phyloP scores from a whole-genome alignment of 37 sponge, comb jelly and placozoan species.

The Crambe crambe region DNA sequence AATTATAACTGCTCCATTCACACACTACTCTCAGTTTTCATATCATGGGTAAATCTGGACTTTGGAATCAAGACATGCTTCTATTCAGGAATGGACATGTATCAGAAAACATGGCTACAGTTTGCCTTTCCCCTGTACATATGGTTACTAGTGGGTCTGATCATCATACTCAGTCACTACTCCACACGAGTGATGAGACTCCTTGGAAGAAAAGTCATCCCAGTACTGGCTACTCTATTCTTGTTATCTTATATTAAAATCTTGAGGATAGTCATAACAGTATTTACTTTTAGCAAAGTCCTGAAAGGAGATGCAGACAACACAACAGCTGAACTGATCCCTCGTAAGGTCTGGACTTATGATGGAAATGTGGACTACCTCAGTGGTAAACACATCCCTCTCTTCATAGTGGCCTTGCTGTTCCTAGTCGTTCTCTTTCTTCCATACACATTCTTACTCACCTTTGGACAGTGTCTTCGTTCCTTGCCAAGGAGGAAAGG shows the following conservation, averaged over 20 bases:
- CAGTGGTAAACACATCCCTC: neutral
- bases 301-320: neutral
- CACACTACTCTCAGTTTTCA: constrained; percentile 8
- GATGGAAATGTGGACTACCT: constrained; percentile 24
- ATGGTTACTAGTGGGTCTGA: neutral
- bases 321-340: neutral
- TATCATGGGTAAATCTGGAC: constrained; percentile 39
- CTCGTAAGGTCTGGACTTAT: constrained; percentile 9
- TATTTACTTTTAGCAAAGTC: neutral
- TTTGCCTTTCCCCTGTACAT: constrained; percentile 26
- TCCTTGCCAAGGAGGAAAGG: neutral
- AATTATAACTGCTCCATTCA: neutral
- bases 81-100: constrained; percentile 10
- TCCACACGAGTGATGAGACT: neutral
- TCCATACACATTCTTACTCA: constrained; percentile 7
- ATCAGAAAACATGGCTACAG: constrained; percentile 33
- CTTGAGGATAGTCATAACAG: neutral
- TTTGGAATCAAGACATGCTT: constrained; percentile 38
- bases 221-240: constrained; percentile 9
- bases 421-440: neutral
- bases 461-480: neutral
- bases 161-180: neutral
- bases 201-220: neutral
- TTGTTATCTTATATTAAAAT: constrained; percentile 10
- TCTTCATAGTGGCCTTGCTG: neutral